Evolutionary conservation across 2,113 vertebrate species (phyloP), one percentile per base, ranked within the genome.

Genomic region (Tachycineta bicolor): DNA sequence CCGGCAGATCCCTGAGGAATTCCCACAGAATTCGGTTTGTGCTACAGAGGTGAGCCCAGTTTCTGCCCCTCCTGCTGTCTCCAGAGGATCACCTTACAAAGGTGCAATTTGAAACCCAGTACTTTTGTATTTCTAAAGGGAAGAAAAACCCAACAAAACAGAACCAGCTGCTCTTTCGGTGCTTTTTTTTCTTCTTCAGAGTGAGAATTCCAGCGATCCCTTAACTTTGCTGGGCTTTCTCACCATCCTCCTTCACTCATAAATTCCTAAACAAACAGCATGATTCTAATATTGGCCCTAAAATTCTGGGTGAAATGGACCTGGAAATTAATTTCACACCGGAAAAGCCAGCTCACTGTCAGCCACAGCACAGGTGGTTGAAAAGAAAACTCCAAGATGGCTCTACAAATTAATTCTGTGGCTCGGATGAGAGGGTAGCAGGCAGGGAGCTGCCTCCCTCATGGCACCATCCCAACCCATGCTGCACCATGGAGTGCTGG

Each of bases 241-340:
- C 73, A 65, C 39, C 83, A 53, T 68, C 55, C 29, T 76, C 47
- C 67, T 73, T 58, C 83, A 18, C 69, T 78, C 74, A 49, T 44
- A 75, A 89, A 88, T 89, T 92, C 87, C 83, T 78, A 60, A 92
- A 94, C 46, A 86, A 91, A 73, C 74, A 95, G 64, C 12, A 0
- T 44, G 87, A 81, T 91, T 90, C 89, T 74, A 91, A 84, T 52
- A 83, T 31, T 88, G 67, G 80, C 83, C 96, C 87, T 90, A 86
- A 96, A 97, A 95, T 94, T 73, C 91, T 23, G 70, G 91, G 87
- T 93, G 96, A 97, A 96, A 95, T 90, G 89, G 83, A 93, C 96
- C 94, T 87, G 87, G 94, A 97, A 97, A 96, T 96, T 95, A 96
- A 97, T 97, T 96, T 96, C 90, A 86, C 80, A 89, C 90, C 0